Percentiles rank a stretch among this genome's conserved stretches.
Evolutionary conservation across 2,797 vertebrate genomes (phyloP).

Genomic region (Spheniscus humboldti): DNA sequence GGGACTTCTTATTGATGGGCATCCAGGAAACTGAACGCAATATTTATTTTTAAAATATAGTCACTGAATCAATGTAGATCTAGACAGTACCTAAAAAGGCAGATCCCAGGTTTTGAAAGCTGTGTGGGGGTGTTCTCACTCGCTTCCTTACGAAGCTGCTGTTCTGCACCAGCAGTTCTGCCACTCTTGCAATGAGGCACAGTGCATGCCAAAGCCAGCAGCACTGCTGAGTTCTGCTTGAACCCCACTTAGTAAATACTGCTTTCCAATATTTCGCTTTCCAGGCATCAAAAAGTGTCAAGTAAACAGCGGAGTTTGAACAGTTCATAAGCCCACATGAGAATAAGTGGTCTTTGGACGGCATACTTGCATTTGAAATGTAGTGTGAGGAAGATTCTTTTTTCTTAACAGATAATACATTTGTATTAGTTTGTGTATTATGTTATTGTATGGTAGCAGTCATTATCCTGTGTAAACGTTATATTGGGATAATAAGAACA

Average conservation of each 20-base stretch:
- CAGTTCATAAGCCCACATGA: neutral
- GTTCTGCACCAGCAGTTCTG: neutral
- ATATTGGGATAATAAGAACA: neutral
- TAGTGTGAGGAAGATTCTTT: neutral
- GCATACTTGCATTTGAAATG: neutral
- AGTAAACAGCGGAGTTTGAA: neutral
- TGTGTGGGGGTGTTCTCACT: neutral
- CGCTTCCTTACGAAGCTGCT: neutral
- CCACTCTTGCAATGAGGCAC: fast-evolving
- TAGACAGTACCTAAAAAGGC: neutral
- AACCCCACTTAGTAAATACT: neutral
- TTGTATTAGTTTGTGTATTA: neutral
- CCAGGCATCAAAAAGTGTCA: neutral
- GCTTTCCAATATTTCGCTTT: neutral
- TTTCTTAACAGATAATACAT: neutral
- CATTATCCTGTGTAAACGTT: neutral
- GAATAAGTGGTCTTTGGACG: neutral
- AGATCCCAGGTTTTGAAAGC: neutral
- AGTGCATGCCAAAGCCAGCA: neutral
- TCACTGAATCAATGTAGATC: neutral
- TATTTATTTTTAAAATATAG: neutral
- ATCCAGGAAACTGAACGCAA: neutral
- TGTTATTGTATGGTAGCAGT: neutral
- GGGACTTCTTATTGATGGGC: neutral
- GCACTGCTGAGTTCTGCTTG: neutral